Percentiles rank a stretch among this genome's conserved stretches.
Evolutionary conservation across 2,113 vertebrate species (phyloP).

Genomic region (Pimephales promelas): DNA sequence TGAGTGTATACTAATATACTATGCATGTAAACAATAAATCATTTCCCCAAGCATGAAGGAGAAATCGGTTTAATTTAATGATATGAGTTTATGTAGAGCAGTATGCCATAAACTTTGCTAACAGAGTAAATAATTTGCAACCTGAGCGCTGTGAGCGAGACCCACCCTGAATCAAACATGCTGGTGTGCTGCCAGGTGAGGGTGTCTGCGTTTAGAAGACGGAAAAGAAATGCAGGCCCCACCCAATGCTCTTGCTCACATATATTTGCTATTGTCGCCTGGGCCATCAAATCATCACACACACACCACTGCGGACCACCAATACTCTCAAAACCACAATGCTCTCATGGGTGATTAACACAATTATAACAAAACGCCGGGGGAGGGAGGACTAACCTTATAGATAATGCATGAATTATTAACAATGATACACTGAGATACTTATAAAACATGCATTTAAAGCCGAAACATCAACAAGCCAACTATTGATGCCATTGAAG

Average conservation of each 20-base stretch:
- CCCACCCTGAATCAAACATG: constrained; percentile 44
- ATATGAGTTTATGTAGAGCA: not conserved
- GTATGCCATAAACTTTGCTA: constrained; percentile 12
- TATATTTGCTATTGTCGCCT: constrained; percentile 11
- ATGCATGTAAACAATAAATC: not conserved
- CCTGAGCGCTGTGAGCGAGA: constrained; percentile 31
- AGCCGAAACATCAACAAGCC: not conserved
- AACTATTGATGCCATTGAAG: not conserved
- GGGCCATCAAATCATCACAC: constrained; percentile 38
- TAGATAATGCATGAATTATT: constrained; percentile 12
- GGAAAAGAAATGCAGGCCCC: constrained; percentile 41
- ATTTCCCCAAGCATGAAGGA: not conserved
- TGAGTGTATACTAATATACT: not conserved
- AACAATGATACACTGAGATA: not conserved
- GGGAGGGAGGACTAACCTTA: constrained; percentile 46
- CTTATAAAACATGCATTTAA: not conserved
- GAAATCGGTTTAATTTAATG: not conserved
- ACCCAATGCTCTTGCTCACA: constrained; percentile 37
- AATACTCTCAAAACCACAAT: constrained; percentile 45
- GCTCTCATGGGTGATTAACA: constrained; percentile 61
- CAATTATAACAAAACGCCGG: constrained; percentile 62
- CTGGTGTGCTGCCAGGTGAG: constrained; percentile 73
- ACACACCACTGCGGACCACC: constrained; percentile 8
- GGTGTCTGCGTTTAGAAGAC: constrained; percentile 29
- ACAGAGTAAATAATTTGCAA: constrained; percentile 20